These are phyloP conservation scores for Cheilosia vulpina DNA, from an alignment of 2,888 invertebrate species.

Conservation along the genomic window DNA sequence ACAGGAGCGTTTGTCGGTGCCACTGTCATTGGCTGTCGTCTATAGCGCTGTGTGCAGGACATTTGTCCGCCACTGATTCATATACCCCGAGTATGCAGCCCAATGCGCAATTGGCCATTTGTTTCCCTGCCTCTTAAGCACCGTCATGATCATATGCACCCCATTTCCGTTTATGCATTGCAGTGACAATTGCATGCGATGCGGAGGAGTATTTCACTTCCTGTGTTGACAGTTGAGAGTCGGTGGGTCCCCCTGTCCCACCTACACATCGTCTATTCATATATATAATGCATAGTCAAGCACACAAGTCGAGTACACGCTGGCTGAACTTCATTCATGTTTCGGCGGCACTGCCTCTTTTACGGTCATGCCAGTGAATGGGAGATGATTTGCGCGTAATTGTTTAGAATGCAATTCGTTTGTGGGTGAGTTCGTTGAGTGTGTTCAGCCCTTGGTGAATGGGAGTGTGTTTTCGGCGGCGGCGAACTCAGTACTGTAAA, in stretches of 20 bases:
- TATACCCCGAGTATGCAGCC: slow-evolving; percentile 19
- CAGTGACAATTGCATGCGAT: slow-evolving; percentile 73
- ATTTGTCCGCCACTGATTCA: slow-evolving; percentile 54
- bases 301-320: slow-evolving; percentile 13
- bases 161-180: slow-evolving; percentile 70
- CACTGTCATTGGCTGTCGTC: slow-evolving; percentile 46
- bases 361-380: slow-evolving; percentile 65
- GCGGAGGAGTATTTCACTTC: slow-evolving; percentile 74
- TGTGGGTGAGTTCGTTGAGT: slow-evolving; percentile 50
- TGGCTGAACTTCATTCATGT: slow-evolving; percentile 45
- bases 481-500: slow-evolving; percentile 14
- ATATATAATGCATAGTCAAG: background rate
- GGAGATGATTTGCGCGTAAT: slow-evolving; percentile 74
- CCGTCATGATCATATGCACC: slow-evolving; percentile 69
- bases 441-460: slow-evolving; percentile 34
- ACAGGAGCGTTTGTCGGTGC: slow-evolving; percentile 55
- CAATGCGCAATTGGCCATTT: slow-evolving; percentile 68
- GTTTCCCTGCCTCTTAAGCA: slow-evolving; percentile 25
- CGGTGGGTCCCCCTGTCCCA: slow-evolving; percentile 24
- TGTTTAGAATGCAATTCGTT: slow-evolving; percentile 74
- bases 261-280: slow-evolving; percentile 44
- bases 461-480: slow-evolving; percentile 10
- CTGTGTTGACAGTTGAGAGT: slow-evolving; percentile 72
- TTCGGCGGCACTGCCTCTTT: slow-evolving; percentile 41
- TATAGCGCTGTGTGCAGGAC: slow-evolving; percentile 50